Evolutionary conservation across 1,140 invertebrate genomes (phyloP).

Genomic region (Cyrtorhinus lividipennis): DNA sequence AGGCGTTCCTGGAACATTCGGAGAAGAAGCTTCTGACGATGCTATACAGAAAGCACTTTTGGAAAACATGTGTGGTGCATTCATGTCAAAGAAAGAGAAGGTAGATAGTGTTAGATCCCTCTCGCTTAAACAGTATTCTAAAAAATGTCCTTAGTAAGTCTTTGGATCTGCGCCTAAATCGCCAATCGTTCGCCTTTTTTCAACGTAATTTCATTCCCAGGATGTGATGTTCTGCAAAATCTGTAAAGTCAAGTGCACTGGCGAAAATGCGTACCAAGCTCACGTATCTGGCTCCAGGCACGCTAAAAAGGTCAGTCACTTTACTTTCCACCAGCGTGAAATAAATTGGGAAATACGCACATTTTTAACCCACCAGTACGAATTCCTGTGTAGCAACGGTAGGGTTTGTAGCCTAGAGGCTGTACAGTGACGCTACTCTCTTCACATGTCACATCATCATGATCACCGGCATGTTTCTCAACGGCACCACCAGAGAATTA

Average conservation of each 20-base stretch:
- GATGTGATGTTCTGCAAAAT: conserved; percentile 29
- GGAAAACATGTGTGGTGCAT: conserved; percentile 37
- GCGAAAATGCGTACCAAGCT: conserved; percentile 34
- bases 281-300: conserved; percentile 37
- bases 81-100: conserved; percentile 34
- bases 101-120: conserved; percentile 26
- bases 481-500: too few relatives aligned
- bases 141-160: too few relatives aligned
- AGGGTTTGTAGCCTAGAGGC: too few relatives aligned
- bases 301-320: conserved; percentile 36
- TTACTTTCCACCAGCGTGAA: too few relatives aligned
- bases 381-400: too few relatives aligned
- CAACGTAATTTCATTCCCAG: neutral
- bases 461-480: too few relatives aligned
- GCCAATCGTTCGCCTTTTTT: too few relatives aligned
- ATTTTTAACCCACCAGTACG: too few relatives aligned
- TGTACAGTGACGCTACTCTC: too few relatives aligned
- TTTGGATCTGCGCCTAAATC: too few relatives aligned
- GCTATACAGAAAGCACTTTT: conserved; percentile 37
- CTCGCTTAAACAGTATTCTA: neutral
- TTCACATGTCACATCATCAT: too few relatives aligned
- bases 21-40: conserved; percentile 26
- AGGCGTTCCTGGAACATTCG: neutral
- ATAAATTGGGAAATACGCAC: too few relatives aligned
- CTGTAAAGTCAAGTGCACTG: conserved; percentile 36